These are phyloP conservation scores for Molorchus minor DNA, from an alignment of 2,888 invertebrate species.

Conservation along the genomic window DNA sequence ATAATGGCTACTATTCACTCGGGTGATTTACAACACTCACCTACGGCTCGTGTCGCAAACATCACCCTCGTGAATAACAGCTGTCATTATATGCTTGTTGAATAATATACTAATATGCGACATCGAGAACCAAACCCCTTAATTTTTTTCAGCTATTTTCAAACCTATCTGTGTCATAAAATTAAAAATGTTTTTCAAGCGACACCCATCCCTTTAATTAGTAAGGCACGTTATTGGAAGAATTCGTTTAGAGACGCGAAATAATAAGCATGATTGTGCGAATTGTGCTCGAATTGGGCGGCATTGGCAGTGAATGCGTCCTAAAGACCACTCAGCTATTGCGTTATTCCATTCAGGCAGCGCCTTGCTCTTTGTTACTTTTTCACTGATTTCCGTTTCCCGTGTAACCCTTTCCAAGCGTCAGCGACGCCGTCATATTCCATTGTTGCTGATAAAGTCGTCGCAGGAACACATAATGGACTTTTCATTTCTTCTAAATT, in stretches of 20 bases:
- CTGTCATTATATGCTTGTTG: too few relatives aligned
- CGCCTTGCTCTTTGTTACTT: constrained; percentile 54
- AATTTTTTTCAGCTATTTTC: too few relatives aligned
- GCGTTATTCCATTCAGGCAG: constrained; percentile 57
- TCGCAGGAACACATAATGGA: constrained; percentile 53
- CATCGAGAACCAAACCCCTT: too few relatives aligned
- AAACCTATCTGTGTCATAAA: too few relatives aligned
- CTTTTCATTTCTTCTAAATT: constrained; percentile 45
- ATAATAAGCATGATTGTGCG: constrained; percentile 55
- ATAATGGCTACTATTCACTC: too few relatives aligned
- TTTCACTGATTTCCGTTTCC: constrained; percentile 59
- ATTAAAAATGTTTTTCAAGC: constrained; percentile 5
- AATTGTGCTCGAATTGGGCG: constrained; percentile 57
- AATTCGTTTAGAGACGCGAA: constrained; percentile 33
- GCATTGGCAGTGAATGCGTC: constrained; percentile 55
- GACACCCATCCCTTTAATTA: constrained; percentile 18
- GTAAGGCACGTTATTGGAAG: constrained; percentile 21
- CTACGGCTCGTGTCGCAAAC: too few relatives aligned
- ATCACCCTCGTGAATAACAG: too few relatives aligned
- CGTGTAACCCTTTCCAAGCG: constrained; percentile 59
- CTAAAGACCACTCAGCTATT: constrained; percentile 58
- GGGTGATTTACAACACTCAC: too few relatives aligned
- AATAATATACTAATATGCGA: too few relatives aligned
- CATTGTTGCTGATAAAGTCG: constrained; percentile 57
- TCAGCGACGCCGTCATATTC: constrained; percentile 51